Evolutionary conservation across 2,113 vertebrate genomes (phyloP).

Genomic region (Xiphophorus couchianus): DNA sequence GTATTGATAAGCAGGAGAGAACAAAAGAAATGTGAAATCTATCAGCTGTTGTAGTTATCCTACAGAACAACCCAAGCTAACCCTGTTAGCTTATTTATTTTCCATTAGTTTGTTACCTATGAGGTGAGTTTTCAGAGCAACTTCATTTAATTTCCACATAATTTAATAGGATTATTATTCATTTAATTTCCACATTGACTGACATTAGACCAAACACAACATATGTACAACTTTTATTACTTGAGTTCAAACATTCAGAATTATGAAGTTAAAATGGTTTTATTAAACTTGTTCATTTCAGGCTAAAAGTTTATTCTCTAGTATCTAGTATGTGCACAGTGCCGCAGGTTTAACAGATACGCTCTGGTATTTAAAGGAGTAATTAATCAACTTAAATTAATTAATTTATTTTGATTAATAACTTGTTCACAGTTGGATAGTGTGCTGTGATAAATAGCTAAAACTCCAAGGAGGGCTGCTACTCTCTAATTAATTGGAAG

Average conservation of each 20-base stretch:
- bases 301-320: neutral
- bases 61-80: too few species aligned
- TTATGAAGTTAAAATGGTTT: neutral
- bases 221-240: neutral
- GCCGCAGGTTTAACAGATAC: neutral
- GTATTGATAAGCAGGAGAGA: too few species aligned
- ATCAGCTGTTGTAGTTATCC: too few species aligned
- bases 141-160: neutral
- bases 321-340: neutral
- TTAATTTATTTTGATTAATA: constrained; percentile 14
- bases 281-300: neutral
- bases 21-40: too few species aligned
- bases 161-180: too few species aligned
- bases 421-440: neutral
- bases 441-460: neutral
- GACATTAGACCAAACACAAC: neutral
- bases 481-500: neutral
- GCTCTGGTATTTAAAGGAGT: neutral
- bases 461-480: neutral
- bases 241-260: neutral
- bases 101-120: neutral
- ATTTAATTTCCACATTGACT: neutral
- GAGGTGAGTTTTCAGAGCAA: neutral
- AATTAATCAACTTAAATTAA: neutral
- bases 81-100: neutral